Base-by-base conservation (phyloP, 2,888 invertebrate genomes). In the Spilarctia lutea region DNA sequence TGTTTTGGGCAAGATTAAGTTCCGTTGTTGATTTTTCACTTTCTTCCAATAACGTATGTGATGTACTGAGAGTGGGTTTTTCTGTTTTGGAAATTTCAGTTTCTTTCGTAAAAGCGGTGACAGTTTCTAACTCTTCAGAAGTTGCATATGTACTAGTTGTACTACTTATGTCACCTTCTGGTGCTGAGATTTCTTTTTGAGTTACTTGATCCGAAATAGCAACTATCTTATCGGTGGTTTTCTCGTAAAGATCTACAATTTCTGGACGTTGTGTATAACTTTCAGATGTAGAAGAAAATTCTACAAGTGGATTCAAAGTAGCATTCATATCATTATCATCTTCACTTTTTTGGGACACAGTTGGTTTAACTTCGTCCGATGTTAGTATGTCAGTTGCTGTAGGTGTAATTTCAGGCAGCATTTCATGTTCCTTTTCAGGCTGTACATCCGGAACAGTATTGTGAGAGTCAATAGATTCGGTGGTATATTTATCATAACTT, bases 1-100 rank as follows among this genome's bases (percentile, higher is more conserved):
- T 86, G 45, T 86, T 86, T 63, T 79, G 79, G 16, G 79, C 83
- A 69, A 87, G 80, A 68, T 86, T 85, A 63, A 80, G 78, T 75
- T 84, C 84, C 13, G 82, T 83, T 42, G 85, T 85, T 42, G 68
- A 24, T 74, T 78, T 77, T 39, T 77, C 72, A 42, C 56, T 71
- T 45, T 78, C 75, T 68, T 76, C 70, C 11, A 70, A 30, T 35
- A 80, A 76, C 65, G 45, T 65, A 70, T 68, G 78, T 66, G 79
- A 80, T 39, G 76, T 45, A 42, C 60, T 72, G 8, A 72, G 20
- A 71, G 30, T 16, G 18, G 70, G 33, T 27, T 68, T 0, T 33
- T 76, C 75, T 27, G 79, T 73, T 52, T 78, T 71, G 10, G 68
- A 56, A 68, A 16, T 76, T 24, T 76, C 80, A 33, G 78, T 78